These are phyloP conservation scores for Aethina tumida DNA, from an alignment of 1,140 invertebrate genomes.

Conservation along the genomic window DNA sequence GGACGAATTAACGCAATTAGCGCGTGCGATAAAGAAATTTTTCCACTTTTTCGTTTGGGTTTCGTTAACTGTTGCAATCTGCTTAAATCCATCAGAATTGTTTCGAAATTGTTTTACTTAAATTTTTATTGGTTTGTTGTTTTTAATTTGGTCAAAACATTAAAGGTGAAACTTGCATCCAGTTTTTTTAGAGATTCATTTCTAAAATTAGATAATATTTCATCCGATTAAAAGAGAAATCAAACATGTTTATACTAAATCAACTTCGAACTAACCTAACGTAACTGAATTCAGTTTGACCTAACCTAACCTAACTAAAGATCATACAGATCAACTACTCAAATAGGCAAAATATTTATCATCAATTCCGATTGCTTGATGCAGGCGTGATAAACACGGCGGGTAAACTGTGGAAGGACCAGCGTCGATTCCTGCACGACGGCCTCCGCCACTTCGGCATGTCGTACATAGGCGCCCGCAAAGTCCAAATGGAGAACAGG, in stretches of 20 bases:
- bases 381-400: slow-evolving; percentile 85
- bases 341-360: too few relatives aligned
- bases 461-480: slow-evolving; percentile 68
- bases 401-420: slow-evolving; percentile 85
- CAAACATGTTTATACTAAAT: too few relatives aligned
- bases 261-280: too few relatives aligned
- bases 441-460: slow-evolving; percentile 84
- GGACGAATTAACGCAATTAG: slow-evolving; percentile 1
- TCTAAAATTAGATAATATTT: background rate
- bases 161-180: background rate
- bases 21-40: slow-evolving; percentile 3
- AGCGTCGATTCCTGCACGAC: slow-evolving; percentile 82
- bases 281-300: too few relatives aligned
- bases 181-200: background rate
- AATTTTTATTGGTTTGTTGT: too few relatives aligned
- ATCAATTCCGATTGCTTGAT: too few relatives aligned
- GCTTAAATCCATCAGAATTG: too few relatives aligned
- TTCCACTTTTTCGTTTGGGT: slow-evolving; percentile 4
- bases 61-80: slow-evolving; percentile 1
- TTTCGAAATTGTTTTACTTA: too few relatives aligned
- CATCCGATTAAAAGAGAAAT: background rate
- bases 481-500: slow-evolving; percentile 71
- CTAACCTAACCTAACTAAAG: too few relatives aligned
- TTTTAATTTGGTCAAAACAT: too few relatives aligned
- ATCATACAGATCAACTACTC: too few relatives aligned